Evolutionary conservation across 2,797 vertebrate genomes (phyloP), one percentile per base, ranked within the genome.

Genomic region (Okamejei kenojei): DNA sequence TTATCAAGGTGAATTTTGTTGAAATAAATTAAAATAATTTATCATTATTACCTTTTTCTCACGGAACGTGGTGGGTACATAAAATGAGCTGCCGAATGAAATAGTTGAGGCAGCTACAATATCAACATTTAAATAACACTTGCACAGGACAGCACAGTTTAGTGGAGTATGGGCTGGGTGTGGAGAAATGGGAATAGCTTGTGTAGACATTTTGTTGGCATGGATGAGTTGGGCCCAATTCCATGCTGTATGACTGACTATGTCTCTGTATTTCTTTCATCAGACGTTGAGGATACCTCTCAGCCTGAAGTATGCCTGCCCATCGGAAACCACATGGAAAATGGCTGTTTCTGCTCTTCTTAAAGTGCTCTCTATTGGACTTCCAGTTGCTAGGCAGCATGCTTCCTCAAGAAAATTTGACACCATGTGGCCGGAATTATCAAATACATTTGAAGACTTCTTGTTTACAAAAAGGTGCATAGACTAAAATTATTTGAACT

Each of bases 261-360:
- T 54, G 45, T 5, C 19, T 5, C 19, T 54, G 23, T 90, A 58
- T 90, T 45, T 45, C 21, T 13, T 94, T 95, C 94, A 94, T 82
- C 94, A 99, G 99, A 98, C 99, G 7, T 95, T 99, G 94, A 96
- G 97, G 94, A 97, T 98, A 95, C 99, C 99, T 93, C 96, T 99
- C 93, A 98, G 98, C 94, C 94, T 99, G 96, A 99, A 99, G 95
- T 99, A 99, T 65, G 97, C 98, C 26, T 99, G 99, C 95, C 99
- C 99, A 11, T 99, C 99, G 93, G 99, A 99, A 96, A 99, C 97
- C 96, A 99, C 99, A 45, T 99, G 99, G 99, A 99, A 98, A 95
- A 96, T 99, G 0, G 98, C 99, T 0, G 98, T 99, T 5, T 97
- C 98, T 0, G 99, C 99, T 80, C 97, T 99, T 93, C 97, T 99